Conservation (phyloP, 2,113 vertebrate species). For the Empidonax traillii region DNA sequence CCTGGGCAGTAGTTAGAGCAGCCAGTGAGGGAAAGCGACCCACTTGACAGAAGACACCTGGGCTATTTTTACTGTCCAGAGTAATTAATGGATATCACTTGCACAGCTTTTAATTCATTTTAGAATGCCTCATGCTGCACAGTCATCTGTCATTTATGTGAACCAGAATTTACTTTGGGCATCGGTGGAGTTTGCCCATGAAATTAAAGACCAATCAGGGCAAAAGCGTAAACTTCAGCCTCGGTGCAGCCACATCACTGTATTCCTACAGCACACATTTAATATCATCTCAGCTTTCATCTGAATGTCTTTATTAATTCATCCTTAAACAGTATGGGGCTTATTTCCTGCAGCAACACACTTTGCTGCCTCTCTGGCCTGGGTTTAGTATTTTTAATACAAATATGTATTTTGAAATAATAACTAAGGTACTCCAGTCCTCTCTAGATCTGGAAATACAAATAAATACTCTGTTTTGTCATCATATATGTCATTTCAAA, state of each 20-base stretch:
- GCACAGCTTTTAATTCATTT: neutral
- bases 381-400: neutral
- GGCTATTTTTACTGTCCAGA: neutral
- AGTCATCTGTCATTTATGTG: neutral
- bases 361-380: neutral
- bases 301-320: neutral
- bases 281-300: neutral
- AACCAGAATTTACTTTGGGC: neutral
- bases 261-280: neutral
- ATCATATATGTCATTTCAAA: neutral
- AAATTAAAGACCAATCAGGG: neutral
- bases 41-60: constrained; percentile 9
- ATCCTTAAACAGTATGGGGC: neutral
- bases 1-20: neutral
- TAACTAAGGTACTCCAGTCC: neutral
- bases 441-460: neutral
- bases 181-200: neutral
- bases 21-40: neutral
- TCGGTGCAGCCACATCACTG: neutral
- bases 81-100: constrained; percentile 4
- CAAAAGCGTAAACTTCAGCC: neutral
- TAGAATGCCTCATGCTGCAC: neutral
- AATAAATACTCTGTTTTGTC: neutral
- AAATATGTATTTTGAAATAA: neutral
- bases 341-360: neutral